A percentile compares a stretch with the other conserved stretches of the same genome.
These are phyloP conservation scores for Zelleria hepariella DNA, from an alignment of 2,888 invertebrate species.

Conservation along the genomic window DNA sequence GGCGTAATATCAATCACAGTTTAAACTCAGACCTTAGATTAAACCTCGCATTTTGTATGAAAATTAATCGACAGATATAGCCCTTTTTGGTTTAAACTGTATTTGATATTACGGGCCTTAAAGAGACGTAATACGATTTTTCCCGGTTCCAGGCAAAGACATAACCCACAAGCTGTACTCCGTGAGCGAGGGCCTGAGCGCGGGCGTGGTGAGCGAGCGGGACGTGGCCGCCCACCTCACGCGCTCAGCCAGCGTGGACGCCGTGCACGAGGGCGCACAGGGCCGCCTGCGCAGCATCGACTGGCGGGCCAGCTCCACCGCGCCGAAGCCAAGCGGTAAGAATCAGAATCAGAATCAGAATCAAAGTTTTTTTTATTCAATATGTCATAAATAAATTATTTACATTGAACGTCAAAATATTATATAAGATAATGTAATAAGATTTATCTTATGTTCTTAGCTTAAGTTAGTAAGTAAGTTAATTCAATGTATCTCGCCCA, in stretches of 20 bases:
- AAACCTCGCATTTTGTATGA: too few species aligned
- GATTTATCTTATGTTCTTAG: too few species aligned
- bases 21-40: too few species aligned
- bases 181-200: slow-evolving; percentile 80
- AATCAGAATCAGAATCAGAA: neutral
- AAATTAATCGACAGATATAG: too few species aligned
- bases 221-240: slow-evolving; percentile 66
- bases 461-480: too few species aligned
- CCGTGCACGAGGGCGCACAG: slow-evolving; percentile 82
- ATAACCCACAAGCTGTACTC: slow-evolving; percentile 89
- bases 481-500: too few species aligned
- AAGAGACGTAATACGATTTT: neutral
- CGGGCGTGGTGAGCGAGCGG: slow-evolving; percentile 55
- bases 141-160: slow-evolving; percentile 75
- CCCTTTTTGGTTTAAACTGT: too few species aligned
- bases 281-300: slow-evolving; percentile 79
- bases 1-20: neutral
- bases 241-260: slow-evolving; percentile 82
- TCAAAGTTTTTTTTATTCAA: too few species aligned
- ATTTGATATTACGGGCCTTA: neutral
- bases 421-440: slow-evolving; percentile 24
- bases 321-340: slow-evolving; percentile 40
- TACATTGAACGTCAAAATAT: too few species aligned
- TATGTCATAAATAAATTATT: too few species aligned
- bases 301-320: slow-evolving; percentile 63